These are phyloP conservation scores for Isurus oxyrinchus DNA, from an alignment of 2,113 vertebrate species.

Conservation along the genomic window DNA sequence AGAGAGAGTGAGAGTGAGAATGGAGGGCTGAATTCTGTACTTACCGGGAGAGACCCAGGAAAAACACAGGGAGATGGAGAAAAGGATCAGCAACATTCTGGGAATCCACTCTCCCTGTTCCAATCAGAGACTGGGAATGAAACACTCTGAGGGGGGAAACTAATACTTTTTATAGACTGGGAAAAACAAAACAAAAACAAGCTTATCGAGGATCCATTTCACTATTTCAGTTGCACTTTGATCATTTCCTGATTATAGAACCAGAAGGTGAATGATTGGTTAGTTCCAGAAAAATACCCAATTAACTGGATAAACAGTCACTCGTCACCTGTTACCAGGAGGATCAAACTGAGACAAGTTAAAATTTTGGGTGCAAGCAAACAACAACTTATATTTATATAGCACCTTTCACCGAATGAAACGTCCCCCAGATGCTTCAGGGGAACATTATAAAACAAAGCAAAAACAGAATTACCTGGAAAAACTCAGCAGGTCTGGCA, in stretches of 20 bases:
- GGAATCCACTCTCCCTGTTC: not conserved
- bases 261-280: not conserved
- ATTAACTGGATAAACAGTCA: not conserved
- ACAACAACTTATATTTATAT: too few relatives aligned
- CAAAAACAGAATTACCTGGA: too few relatives aligned
- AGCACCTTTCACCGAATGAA: too few relatives aligned
- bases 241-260: not conserved
- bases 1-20: not conserved
- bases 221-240: fast-evolving
- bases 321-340: not conserved
- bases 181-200: not conserved
- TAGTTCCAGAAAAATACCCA: not conserved
- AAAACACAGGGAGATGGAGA: not conserved
- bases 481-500: too few relatives aligned
- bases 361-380: too few relatives aligned
- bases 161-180: not conserved
- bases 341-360: not conserved
- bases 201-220: not conserved
- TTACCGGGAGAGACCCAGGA: not conserved
- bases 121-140: not conserved
- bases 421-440: too few relatives aligned
- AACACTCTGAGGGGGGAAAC: not conserved
- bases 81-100: not conserved
- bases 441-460: not conserved
- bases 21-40: not conserved